phyloP scores from a whole-genome alignment of 1,140 invertebrate species.

The Gerris buenoi region DNA sequence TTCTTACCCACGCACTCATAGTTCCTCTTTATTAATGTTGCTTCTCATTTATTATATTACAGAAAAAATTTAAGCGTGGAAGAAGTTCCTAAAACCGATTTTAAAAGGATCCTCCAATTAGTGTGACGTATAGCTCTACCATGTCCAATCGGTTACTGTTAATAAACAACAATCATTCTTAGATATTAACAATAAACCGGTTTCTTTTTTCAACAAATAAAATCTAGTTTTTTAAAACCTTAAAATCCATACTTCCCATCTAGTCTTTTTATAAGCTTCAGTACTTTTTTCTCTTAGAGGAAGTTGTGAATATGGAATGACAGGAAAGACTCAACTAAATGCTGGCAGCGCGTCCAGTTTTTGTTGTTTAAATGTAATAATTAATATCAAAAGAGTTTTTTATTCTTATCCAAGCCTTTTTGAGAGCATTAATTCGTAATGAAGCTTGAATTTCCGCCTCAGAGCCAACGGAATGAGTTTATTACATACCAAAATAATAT shows the following conservation, averaged over 20 bases:
- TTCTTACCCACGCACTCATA: too few species aligned
- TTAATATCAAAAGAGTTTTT: neutral
- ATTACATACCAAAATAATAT: neutral
- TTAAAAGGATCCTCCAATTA: too few species aligned
- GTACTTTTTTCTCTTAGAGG: neutral
- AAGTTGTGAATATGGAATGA: neutral
- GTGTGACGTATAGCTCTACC: too few species aligned
- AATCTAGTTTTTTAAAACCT: neutral
- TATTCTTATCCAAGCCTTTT: neutral
- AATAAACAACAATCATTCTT: neutral
- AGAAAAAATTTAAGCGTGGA: too few species aligned
- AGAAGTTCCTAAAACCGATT: too few species aligned
- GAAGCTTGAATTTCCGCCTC: neutral
- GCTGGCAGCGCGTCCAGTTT: neutral
- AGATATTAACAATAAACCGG: neutral
- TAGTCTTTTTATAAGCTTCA: neutral
- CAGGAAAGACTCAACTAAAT: neutral
- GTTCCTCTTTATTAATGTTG: too few species aligned
- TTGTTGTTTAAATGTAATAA: neutral
- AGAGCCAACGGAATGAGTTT: neutral
- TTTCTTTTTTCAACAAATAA: neutral
- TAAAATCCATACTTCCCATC: too few species aligned
- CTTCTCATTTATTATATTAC: too few species aligned
- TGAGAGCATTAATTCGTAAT: neutral
- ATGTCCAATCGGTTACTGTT: neutral